A percentile compares a stretch with the other conserved stretches of the same genome.
phyloP scores from a whole-genome alignment of 1,140 invertebrate species.

The Calephelis virginiensis region DNA sequence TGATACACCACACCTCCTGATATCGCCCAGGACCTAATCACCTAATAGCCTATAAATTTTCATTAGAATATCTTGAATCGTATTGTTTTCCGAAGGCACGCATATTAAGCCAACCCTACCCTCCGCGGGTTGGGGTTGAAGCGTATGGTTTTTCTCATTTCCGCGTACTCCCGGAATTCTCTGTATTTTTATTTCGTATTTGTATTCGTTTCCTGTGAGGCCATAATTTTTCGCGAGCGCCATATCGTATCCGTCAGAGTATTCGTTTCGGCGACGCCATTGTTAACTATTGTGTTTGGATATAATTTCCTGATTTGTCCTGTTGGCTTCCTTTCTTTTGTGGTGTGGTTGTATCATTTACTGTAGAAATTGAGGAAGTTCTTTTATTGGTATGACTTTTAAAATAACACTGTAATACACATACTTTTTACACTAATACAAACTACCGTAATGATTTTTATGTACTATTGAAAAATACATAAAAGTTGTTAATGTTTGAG shows the following conservation, averaged over 20 bases:
- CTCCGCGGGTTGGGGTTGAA: conserved; percentile 46
- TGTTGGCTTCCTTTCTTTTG: conserved; percentile 11
- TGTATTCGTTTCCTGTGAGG: conserved; percentile 71
- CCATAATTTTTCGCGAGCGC: conserved; percentile 59
- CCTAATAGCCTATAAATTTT: conserved; percentile 23
- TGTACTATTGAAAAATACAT: too few species aligned
- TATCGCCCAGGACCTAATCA: conserved; percentile 25
- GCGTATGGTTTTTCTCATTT: conserved; percentile 78
- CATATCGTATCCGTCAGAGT: conserved; percentile 45
- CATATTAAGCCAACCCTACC: conserved; percentile 41
- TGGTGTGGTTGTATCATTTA: background rate
- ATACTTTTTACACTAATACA: too few species aligned
- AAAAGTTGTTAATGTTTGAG: too few species aligned
- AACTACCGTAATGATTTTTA: too few species aligned
- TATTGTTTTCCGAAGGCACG: conserved; percentile 27
- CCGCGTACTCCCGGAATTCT: conserved; percentile 59
- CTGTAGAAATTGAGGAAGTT: too few species aligned
- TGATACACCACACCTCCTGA: background rate
- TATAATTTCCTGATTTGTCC: conserved; percentile 36
- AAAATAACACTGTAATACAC: too few species aligned
- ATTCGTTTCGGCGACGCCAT: conserved; percentile 37
- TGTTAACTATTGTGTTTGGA: conserved; percentile 38
- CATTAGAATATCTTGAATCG: conserved; percentile 31
- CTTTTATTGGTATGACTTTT: too few species aligned
- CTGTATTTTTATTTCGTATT: conserved; percentile 72